These are phyloP conservation scores for Thereva unica DNA, from an alignment of 2,888 invertebrate species.

Conservation along the genomic window DNA sequence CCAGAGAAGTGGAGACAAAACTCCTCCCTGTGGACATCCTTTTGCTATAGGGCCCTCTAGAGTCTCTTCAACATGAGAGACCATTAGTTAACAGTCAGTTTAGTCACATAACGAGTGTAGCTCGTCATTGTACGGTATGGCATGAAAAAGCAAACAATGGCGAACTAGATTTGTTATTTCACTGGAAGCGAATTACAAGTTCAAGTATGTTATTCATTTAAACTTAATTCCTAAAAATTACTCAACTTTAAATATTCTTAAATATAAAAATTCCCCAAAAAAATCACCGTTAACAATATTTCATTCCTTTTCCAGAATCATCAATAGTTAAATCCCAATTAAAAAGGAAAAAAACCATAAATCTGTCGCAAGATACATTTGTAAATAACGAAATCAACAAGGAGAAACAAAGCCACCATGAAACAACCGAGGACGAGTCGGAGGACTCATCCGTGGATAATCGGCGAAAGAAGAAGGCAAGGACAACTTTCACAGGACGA, in stretches of 20 bases:
- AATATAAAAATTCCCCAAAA: neutral
- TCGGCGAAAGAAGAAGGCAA: conserved; percentile 79
- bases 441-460: conserved; percentile 62
- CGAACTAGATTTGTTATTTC: neutral
- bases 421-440: conserved; percentile 59
- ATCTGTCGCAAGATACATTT: conserved; percentile 19
- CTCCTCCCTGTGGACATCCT: no score
- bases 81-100: no score
- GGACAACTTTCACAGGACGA: conserved; percentile 92
- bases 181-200: neutral
- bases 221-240: neutral
- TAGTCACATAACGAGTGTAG: no score
- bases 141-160: no score
- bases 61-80: no score
- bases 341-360: conserved; percentile 39
- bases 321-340: conserved; percentile 32
- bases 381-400: conserved; percentile 29
- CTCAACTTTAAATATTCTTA: neutral
- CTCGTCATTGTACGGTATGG: no score
- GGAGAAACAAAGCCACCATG: conserved; percentile 40
- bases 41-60: no score
- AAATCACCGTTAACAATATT: neutral
- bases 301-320: conserved; percentile 34
- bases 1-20: no score
- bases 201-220: neutral